A percentile compares a stretch with the other conserved stretches of the same genome.
These are phyloP conservation scores for Rhaphigaster nebulosa DNA, from an alignment of 2,888 invertebrate species.

Conservation along the genomic window DNA sequence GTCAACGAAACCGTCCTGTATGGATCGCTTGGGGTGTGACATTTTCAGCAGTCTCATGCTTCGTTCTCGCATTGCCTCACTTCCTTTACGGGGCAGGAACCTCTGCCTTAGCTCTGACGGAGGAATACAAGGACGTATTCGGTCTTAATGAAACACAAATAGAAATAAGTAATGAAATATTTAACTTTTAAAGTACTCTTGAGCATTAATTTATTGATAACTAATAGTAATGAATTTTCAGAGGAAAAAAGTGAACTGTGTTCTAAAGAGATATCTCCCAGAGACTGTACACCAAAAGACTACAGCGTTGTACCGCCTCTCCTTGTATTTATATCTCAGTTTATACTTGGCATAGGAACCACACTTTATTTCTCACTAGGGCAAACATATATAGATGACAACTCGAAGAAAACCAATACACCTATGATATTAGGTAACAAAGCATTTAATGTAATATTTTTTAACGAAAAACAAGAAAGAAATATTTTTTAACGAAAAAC, in stretches of 20 bases:
- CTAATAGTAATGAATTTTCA: constrained; percentile 50
- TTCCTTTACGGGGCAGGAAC: constrained; percentile 75
- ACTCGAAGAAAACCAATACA: constrained; percentile 76
- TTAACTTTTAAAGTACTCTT: neutral
- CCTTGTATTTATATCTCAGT: constrained; percentile 77
- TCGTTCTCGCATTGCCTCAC: constrained; percentile 75
- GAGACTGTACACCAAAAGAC: constrained; percentile 62
- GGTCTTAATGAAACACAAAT: constrained; percentile 45
- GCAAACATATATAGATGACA: constrained; percentile 79
- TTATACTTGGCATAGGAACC: constrained; percentile 78
- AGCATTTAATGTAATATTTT: neutral
- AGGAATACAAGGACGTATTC: constrained; percentile 67
- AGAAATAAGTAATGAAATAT: constrained; percentile 47
- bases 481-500: too few relatives aligned
- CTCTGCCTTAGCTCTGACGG: constrained; percentile 71
- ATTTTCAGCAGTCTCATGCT: constrained; percentile 75
- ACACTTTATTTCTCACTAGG: constrained; percentile 78
- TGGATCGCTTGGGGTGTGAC: constrained; percentile 78
- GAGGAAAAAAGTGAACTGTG: constrained; percentile 62
- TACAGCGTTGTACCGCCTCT: constrained; percentile 73
- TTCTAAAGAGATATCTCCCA: constrained; percentile 55
- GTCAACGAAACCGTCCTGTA: constrained; percentile 77
- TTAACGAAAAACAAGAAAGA: neutral
- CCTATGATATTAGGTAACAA: constrained; percentile 74
- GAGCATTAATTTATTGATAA: neutral